Base-by-base conservation (phyloP, 2,888 invertebrate genomes). In the Dicyrtoma fusca region DNA sequence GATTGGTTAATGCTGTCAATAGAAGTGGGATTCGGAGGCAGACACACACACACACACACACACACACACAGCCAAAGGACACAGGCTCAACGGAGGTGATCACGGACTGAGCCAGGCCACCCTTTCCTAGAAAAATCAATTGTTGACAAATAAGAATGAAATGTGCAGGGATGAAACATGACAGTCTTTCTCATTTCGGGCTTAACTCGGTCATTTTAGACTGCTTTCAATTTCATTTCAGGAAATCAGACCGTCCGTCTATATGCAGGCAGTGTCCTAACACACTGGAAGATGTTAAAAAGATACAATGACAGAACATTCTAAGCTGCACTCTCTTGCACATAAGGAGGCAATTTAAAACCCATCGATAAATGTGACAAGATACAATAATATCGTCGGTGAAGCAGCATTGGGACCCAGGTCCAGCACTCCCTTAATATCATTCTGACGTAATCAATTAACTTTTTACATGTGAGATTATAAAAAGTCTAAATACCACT, bases 61-160 rank as follows among this genome's bases (percentile, higher is more conserved):
- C n/a, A n/a, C n/a, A n/a, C n/a, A n/a, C n/a, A n/a, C n/a, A n/a
- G n/a, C n/a, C n/a, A 26, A 14, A 26, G 42, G 63, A 63, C 21
- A 34, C 19, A 45, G 19, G 61, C 34, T 34, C n/a, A 19, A 61
- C 45, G 23, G 64, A 64, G 64, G 25, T 47, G 47, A 49, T 49
- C 64, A 45, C 17, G 34, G 34, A 17, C 25, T 64, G 64, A 14
- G 14, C 47, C 23, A 62, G 34, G 51, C 49, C 51, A 53, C 66
- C 66, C 66, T 68, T 68, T 55, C 55, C 55, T 53, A 11, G 23
- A 55, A 68, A 55, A 68, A 55, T 17, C 51, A 26, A 68, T 68
- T 68, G 66, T 68, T 68, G 66, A 68, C 66, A 68, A 68, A 68
- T 68, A 57, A 53, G 55, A 65, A 65, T 65, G 49, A 65, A 51